A percentile compares a stretch with the other conserved stretches of the same genome.
These are phyloP conservation scores for Lithophane semibrunnea DNA, from an alignment of 2,888 invertebrate genomes.

Conservation along the genomic window DNA sequence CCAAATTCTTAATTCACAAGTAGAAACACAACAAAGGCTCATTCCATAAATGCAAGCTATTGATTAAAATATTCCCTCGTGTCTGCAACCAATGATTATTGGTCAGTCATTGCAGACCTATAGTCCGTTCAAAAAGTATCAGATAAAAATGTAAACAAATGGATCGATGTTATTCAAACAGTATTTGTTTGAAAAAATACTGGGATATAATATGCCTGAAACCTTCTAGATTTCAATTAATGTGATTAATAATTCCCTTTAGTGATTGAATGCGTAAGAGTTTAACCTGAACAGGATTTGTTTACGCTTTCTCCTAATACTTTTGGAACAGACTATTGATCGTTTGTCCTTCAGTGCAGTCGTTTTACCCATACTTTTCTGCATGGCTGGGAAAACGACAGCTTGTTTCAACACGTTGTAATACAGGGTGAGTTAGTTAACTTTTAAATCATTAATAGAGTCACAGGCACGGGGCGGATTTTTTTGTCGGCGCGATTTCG, in stretches of 20 bases:
- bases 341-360: background rate
- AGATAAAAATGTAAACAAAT: background rate
- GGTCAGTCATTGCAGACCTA: background rate
- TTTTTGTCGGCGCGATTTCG: too few species aligned
- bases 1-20: too few species aligned
- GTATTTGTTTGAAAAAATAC: background rate
- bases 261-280: background rate
- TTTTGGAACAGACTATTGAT: background rate
- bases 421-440: too few species aligned
- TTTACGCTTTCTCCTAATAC: too few species aligned
- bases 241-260: too few species aligned
- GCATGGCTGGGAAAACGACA: constrained; percentile 2
- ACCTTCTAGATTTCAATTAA: background rate
- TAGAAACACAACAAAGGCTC: background rate
- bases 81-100: background rate
- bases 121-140: background rate
- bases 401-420: background rate
- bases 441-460: too few species aligned
- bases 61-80: background rate
- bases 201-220: too few species aligned
- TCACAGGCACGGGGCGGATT: too few species aligned
- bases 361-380: background rate
- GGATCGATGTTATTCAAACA: background rate
- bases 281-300: background rate
- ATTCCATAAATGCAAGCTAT: background rate